Evolutionary conservation across 1,140 invertebrate species (phyloP), one percentile per base, ranked within the genome.

Genomic region (Bombus fervidus): DNA sequence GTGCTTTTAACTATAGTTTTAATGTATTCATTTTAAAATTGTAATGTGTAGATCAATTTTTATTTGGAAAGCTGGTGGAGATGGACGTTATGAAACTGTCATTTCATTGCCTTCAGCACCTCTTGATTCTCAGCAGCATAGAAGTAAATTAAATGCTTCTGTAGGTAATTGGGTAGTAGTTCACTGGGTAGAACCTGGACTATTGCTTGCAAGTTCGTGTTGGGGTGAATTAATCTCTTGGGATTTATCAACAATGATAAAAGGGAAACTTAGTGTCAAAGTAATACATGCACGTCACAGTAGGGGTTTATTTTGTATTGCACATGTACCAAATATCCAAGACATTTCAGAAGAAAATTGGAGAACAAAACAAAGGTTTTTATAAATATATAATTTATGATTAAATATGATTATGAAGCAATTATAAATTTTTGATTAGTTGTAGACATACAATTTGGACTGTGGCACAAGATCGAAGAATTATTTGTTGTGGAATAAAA

Each of bases 381-480:
- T 22, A 37, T 47, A 43, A 0, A 53, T 12, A 59, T 22, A 53
- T 53, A 75, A 18, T 69, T 69, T 73, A 66, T 71, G 34, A 68
- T 68, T 28, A 57, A 75, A 59, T 41, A 12, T 37, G 10, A 34
- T 69, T 25, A 75, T 31, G 39, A 85, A 86, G 85, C 3, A 81
- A 22, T 10, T 15, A 43, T 43, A 39, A n/a, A 39, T 31, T 57
- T 82, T 74, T 88, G 34, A 62, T 72, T 0, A 77, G 79, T 57
- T 83, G 37, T 41, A 86, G 78, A 31, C 53, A 78, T 28, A 89
- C 89, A 87, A 94, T 97, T 28, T 97, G 97, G 97, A 96, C 96
- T 10, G 91, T 95, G 1, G 96, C 96, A 2, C 96, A 97, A 91
- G 97, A 97, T 92, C 95, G 97, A 64, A 94, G 96, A 90, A 89